Conservation (phyloP, 2,797 vertebrate species). For the Eulemur mongoz region DNA sequence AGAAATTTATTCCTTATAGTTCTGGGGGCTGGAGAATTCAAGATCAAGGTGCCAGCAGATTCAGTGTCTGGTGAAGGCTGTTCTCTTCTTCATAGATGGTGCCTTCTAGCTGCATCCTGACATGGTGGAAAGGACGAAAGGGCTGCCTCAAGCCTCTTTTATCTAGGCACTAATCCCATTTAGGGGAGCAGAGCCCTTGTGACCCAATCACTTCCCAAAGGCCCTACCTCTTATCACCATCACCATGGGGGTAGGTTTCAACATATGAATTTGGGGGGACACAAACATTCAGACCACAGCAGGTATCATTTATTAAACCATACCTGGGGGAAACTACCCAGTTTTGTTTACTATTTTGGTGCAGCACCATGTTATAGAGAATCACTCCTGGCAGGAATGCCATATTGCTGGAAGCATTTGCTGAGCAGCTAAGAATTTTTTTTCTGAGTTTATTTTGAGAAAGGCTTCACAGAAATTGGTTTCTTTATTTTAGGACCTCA, state of each 20-base stretch:
- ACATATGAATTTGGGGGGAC: background rate
- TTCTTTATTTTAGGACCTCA: background rate
- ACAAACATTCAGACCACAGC: background rate
- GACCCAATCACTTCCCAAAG: background rate
- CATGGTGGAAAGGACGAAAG: background rate
- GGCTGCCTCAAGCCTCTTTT: background rate
- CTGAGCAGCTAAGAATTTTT: background rate
- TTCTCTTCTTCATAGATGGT: background rate
- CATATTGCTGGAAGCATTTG: background rate
- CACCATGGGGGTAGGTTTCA: background rate
- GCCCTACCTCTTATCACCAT: background rate
- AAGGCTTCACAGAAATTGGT: background rate
- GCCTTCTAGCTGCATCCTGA: background rate
- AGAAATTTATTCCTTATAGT: background rate
- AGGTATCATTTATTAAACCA: fast-evolving
- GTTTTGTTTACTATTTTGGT: background rate
- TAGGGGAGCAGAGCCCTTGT: too few species aligned
- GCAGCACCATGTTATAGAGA: background rate
- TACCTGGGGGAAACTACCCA: fast-evolving
- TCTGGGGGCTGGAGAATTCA: background rate
- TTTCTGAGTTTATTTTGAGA: background rate
- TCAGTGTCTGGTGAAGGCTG: background rate
- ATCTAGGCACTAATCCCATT: background rate
- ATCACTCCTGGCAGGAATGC: background rate
- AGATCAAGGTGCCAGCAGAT: background rate